Evolutionary conservation across 2,797 vertebrate genomes (phyloP).

Genomic region (Lycodopsis pacificus): DNA sequence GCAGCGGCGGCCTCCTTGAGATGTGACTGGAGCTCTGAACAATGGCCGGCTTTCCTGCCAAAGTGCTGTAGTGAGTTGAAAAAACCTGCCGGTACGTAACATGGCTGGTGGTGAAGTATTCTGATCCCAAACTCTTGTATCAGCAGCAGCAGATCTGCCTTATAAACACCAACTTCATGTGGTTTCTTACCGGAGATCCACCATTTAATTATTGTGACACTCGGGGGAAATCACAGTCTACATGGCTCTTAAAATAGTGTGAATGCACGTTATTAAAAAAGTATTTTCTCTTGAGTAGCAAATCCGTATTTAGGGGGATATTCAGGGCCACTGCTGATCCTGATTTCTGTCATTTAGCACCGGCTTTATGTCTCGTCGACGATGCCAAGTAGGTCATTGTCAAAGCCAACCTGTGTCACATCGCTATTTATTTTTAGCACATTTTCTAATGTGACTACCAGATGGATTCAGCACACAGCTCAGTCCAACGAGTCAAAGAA

Average conservation of each 20-base stretch:
- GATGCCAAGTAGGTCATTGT: conserved; percentile 65
- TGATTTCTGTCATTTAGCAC: conserved; percentile 54
- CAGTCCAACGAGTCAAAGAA: conserved; percentile 17
- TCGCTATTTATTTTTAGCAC: conserved; percentile 50
- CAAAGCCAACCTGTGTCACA: conserved; percentile 57
- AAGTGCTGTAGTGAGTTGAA: conserved; percentile 36
- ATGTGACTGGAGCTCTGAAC: conserved; percentile 44
- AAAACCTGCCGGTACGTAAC: conserved; percentile 36
- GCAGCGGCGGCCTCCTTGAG: conserved; percentile 36
- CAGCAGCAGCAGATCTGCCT: conserved; percentile 45
- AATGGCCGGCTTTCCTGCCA: conserved; percentile 54
- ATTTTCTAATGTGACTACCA: conserved; percentile 25
- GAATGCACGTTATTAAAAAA: conserved; percentile 53
- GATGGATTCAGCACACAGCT: conserved; percentile 26
- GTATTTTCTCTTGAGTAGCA: conserved; percentile 49
- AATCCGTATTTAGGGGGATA: conserved; percentile 58
- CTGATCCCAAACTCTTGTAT: conserved; percentile 33
- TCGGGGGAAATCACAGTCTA: neutral
- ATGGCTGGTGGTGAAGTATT: conserved; percentile 49
- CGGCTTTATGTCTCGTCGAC: conserved; percentile 34
- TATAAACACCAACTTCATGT: conserved; percentile 18
- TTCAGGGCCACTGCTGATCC: conserved; percentile 36
- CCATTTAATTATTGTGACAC: conserved; percentile 33
- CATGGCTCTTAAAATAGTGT: conserved; percentile 23
- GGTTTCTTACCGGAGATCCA: conserved; percentile 30